These are phyloP conservation scores for Drosophila obscura DNA, from an alignment of 1,140 invertebrate species.

Conservation along the genomic window DNA sequence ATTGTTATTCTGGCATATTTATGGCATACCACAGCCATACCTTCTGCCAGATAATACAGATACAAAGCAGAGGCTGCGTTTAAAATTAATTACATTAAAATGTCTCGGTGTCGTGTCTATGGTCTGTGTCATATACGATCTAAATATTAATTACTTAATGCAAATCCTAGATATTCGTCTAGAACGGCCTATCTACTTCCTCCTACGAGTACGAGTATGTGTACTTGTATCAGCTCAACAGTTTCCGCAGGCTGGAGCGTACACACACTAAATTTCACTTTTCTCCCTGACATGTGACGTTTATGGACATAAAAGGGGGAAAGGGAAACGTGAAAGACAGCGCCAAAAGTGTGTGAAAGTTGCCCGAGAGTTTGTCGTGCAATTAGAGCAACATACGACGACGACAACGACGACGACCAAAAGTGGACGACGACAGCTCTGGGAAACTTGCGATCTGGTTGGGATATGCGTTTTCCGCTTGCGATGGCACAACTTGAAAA, in stretches of 20 bases:
- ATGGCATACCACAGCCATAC: slow-evolving; percentile 31
- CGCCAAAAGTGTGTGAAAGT: slow-evolving; percentile 63
- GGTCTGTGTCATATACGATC: slow-evolving; percentile 29
- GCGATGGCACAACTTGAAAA: slow-evolving; percentile 45
- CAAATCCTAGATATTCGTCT: slow-evolving; percentile 6
- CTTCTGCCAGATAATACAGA: neutral
- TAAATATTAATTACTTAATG: slow-evolving; percentile 41
- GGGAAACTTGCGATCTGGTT: slow-evolving; percentile 46
- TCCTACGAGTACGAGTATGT: too few relatives aligned
- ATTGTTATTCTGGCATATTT: slow-evolving; percentile 76
- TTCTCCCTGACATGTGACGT: slow-evolving; percentile 50
- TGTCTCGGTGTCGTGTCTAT: slow-evolving; percentile 35
- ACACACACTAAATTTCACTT: slow-evolving; percentile 47
- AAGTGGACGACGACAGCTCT: slow-evolving; percentile 43
- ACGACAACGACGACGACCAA: slow-evolving; percentile 22
- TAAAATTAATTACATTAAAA: slow-evolving; percentile 76
- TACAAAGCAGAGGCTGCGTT: slow-evolving; percentile 36
- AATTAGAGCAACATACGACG: slow-evolving; percentile 61
- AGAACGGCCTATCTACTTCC: neutral
- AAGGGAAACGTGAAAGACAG: slow-evolving; percentile 35
- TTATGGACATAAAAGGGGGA: slow-evolving; percentile 24
- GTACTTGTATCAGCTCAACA: slow-evolving; percentile 9
- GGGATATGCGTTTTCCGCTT: slow-evolving; percentile 56
- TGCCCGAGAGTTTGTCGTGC: slow-evolving; percentile 53
- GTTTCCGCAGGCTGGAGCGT: slow-evolving; percentile 13